Conservation (phyloP, 2,888 invertebrate genomes). For the Lacanobia oleracea region DNA sequence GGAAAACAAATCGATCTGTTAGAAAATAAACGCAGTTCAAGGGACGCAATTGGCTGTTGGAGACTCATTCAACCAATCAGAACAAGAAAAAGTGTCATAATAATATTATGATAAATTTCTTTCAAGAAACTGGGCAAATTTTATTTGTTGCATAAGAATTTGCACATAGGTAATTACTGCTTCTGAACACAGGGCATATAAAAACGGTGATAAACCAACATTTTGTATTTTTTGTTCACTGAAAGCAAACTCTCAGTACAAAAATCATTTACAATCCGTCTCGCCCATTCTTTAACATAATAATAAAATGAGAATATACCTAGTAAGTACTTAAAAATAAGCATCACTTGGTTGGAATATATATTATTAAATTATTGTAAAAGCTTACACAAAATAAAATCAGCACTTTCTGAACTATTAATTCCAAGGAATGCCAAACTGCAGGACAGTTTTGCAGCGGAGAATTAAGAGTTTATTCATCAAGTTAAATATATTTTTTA, state of each 20-base stretch:
- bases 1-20: too few species aligned
- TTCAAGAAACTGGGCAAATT: neutral
- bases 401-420: neutral
- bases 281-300: neutral
- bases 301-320: neutral
- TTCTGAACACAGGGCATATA: neutral
- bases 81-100: too few species aligned
- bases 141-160: neutral
- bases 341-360: constrained; percentile 7
- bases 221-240: too few species aligned
- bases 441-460: neutral
- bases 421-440: neutral
- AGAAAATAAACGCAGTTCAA: too few species aligned
- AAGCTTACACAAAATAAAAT: neutral
- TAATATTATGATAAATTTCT: too few species aligned
- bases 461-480: neutral
- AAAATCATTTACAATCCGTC: neutral
- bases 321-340: constrained; percentile 7
- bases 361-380: constrained; percentile 12
- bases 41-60: too few species aligned
- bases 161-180: neutral
- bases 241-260: too few species aligned
- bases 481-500: neutral
- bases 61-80: too few species aligned
- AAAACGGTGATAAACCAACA: neutral